Conservation (phyloP, 2,888 invertebrate species). For the Dascillus cervinus region DNA sequence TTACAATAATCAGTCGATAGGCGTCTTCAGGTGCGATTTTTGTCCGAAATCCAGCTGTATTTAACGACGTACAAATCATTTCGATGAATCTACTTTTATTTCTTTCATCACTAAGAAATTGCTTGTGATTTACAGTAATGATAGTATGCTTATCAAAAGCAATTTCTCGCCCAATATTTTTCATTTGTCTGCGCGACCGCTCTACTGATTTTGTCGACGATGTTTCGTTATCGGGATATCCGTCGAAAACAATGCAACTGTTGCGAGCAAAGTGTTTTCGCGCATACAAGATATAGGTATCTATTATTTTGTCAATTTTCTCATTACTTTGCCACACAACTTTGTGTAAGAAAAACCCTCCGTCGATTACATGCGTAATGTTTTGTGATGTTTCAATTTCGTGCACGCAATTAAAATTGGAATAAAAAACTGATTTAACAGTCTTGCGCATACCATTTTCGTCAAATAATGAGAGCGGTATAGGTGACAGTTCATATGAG, state of each 20-base stretch:
- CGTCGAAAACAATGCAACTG: too few species aligned
- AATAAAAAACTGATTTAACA: too few species aligned
- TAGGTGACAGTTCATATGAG: constrained; percentile 27
- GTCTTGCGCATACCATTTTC: constrained; percentile 22
- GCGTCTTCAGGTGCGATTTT: constrained; percentile 24
- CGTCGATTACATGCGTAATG: constrained; percentile 22
- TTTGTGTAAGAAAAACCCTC: constrained; percentile 22
- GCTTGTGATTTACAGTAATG: constrained; percentile 23
- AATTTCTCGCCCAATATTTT: too few species aligned
- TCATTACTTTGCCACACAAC: constrained; percentile 22
- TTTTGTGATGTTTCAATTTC: too few species aligned
- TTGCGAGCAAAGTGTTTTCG: constrained; percentile 19
- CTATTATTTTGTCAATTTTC: constrained; percentile 17
- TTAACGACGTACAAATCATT: constrained; percentile 15
- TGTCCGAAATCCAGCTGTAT: constrained; percentile 18
- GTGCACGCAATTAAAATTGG: too few species aligned
- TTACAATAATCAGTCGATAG: constrained; percentile 20
- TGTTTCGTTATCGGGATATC: too few species aligned
- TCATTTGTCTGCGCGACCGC: too few species aligned
- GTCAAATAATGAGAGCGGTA: constrained; percentile 25
- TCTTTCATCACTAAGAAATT: constrained; percentile 22
- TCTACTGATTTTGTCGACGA: too few species aligned
- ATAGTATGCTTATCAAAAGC: too few species aligned
- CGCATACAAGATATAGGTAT: constrained; percentile 18
- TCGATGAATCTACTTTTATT: constrained; percentile 25